phyloP scores from a whole-genome alignment of 2,888 invertebrate species.

The Ochlodes sylvanus region DNA sequence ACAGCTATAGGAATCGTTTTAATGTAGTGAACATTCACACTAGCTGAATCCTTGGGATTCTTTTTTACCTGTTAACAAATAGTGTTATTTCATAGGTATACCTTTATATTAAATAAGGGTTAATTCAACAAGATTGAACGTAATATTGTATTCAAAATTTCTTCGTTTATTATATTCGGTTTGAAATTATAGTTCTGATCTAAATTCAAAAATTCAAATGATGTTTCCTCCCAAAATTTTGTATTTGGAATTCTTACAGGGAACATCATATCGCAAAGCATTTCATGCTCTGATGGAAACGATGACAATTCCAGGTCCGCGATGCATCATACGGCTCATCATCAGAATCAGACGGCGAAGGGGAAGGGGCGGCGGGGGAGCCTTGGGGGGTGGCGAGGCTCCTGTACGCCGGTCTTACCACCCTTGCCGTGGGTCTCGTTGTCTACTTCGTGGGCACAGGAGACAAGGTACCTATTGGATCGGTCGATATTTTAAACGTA shows the following conservation, averaged over 20 bases:
- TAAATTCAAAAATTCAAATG: conserved; percentile 16
- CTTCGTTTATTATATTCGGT: conserved; percentile 14
- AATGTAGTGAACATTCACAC: conserved; percentile 31
- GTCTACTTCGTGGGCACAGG: conserved; percentile 96
- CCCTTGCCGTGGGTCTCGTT: conserved; percentile 92
- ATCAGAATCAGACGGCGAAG: conserved; percentile 87
- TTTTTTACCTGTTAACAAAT: conserved; percentile 6
- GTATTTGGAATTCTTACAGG: conserved; percentile 13
- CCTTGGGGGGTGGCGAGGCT: conserved; percentile 94
- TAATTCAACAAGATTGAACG: conserved; percentile 26
- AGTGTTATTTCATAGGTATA: conserved; percentile 16
- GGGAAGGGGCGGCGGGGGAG: conserved; percentile 88
- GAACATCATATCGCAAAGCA: conserved; percentile 7
- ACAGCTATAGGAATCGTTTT: conserved; percentile 23
- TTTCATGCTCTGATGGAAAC: background rate
- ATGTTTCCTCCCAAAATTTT: conserved; percentile 22
- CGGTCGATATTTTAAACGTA: too few relatives aligned
- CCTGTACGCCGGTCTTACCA: conserved; percentile 93
- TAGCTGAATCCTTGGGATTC: conserved; percentile 30
- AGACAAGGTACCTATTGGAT: conserved; percentile 92
- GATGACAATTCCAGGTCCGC: conserved; percentile 87
- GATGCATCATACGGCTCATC: conserved; percentile 93
- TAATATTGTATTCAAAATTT: conserved; percentile 9
- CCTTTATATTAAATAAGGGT: conserved; percentile 14
- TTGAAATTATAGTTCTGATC: conserved; percentile 1